Conservation (phyloP, 2,888 invertebrate genomes). For the Spodoptera exigua region DNA sequence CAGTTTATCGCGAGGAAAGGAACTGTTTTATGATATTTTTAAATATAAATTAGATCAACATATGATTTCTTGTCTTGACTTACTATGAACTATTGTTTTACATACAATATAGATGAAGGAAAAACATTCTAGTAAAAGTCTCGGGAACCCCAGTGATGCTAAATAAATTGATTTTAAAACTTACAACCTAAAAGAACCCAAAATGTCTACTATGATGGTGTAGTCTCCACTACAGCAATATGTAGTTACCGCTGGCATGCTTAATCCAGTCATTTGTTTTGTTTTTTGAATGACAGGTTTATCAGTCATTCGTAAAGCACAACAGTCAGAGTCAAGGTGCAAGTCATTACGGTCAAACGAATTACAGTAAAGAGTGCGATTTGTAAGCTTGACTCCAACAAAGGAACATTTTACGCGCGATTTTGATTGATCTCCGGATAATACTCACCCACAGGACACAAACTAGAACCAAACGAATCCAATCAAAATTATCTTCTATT, state of each 20-base stretch:
- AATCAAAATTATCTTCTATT: conserved; percentile 7
- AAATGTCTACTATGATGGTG: too few relatives aligned
- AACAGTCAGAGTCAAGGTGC: conserved; percentile 56
- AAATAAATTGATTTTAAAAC: too few relatives aligned
- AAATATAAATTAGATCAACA: too few relatives aligned
- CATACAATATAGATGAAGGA: too few relatives aligned
- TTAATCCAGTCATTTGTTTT: conserved; percentile 2
- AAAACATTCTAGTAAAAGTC: too few relatives aligned
- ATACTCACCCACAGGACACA: conserved; percentile 67
- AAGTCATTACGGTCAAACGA: conserved; percentile 73
- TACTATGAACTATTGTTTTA: too few relatives aligned
- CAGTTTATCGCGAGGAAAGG: conserved; percentile 13
- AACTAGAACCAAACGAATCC: conserved; percentile 18
- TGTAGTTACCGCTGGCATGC: too few relatives aligned
- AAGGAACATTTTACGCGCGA: conserved; percentile 61
- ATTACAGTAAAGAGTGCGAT: conserved; percentile 71
- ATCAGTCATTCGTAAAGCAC: conserved; percentile 50
- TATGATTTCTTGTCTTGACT: too few relatives aligned
- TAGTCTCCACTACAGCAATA: too few relatives aligned
- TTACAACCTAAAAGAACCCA: too few relatives aligned
- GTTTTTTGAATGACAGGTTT: conserved; percentile 34
- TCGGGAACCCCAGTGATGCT: too few relatives aligned
- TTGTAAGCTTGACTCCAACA: conserved; percentile 73
- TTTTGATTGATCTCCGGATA: conserved; percentile 68
- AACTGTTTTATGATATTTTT: neutral